Percentiles rank a stretch among this genome's conserved stretches.
Evolutionary conservation across 1,140 invertebrate genomes (phyloP).

Genomic region (Bombus waltoni): DNA sequence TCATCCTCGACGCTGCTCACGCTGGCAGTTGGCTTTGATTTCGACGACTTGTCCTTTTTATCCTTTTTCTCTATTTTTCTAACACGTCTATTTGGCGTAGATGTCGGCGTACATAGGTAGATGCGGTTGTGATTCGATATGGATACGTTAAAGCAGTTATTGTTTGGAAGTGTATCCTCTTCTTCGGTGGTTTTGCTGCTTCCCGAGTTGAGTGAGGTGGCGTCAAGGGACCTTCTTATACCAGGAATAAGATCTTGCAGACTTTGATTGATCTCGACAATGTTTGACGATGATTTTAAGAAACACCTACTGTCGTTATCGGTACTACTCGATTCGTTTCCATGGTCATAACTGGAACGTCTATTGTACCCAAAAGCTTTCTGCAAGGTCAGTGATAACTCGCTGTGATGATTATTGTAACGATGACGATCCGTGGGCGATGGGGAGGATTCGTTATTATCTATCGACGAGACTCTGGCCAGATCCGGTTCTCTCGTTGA

Average conservation of each 20-base stretch:
- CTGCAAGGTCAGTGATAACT: conserved; percentile 58
- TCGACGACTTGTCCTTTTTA: conserved; percentile 64
- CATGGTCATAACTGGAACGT: conserved; percentile 47
- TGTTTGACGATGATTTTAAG: conserved; percentile 51
- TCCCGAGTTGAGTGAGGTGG: conserved; percentile 74
- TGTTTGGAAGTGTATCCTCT: conserved; percentile 58
- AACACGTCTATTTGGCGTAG: conserved; percentile 55
- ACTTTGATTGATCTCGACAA: conserved; percentile 34
- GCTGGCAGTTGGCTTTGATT: conserved; percentile 81
- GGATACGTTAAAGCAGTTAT: neutral
- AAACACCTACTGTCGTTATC: conserved; percentile 44
- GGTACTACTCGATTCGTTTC: conserved; percentile 45
- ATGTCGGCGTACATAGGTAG: conserved; percentile 35
- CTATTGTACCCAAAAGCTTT: conserved; percentile 20
- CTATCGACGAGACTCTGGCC: conserved; percentile 75
- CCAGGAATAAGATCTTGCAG: conserved; percentile 63
- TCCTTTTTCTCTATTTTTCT: conserved; percentile 51
- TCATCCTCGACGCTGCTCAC: conserved; percentile 87
- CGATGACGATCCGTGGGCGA: conserved; percentile 43
- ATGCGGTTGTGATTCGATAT: conserved; percentile 4
- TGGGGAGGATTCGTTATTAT: conserved; percentile 58
- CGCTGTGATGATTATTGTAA: conserved; percentile 57
- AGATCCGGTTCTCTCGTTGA: conserved; percentile 86
- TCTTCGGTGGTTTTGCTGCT: conserved; percentile 77
- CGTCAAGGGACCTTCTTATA: conserved; percentile 74